phyloP scores from a whole-genome alignment of 30 jellyfish, hydroid and myxozoan genomes.

The Rhopilema esculentum region DNA sequence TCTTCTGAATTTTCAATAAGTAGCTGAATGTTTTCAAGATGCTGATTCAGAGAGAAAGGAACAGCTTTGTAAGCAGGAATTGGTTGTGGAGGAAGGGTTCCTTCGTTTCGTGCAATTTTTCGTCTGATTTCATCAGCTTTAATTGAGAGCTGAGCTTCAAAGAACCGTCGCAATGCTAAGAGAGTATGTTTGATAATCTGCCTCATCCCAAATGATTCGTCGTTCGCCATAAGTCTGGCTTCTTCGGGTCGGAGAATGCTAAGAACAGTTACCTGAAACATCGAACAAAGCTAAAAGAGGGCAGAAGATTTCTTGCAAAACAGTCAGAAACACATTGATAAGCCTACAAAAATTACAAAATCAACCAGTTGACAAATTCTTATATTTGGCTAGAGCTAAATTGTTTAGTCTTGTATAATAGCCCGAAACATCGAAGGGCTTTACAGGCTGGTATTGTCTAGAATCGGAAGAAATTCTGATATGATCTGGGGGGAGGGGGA shows the following conservation, averaged over 20 bases:
- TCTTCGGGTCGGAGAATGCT: conserved; percentile 85
- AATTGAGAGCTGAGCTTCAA: conserved; percentile 78
- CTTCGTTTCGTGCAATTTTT: conserved; percentile 58
- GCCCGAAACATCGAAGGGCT: no score
- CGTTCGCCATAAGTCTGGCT: conserved; percentile 81
- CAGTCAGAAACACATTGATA: neutral
- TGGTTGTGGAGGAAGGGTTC: conserved; percentile 77
- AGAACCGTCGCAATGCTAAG: conserved; percentile 68
- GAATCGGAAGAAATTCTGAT: no score
- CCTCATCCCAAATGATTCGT: conserved; percentile 78
- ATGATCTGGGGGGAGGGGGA: no score
- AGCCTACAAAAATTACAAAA: neutral
- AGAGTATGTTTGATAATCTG: conserved; percentile 82
- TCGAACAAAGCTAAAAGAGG: neutral
- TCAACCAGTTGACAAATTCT: no score
- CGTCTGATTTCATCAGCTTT: conserved; percentile 76
- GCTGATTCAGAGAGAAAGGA: conserved; percentile 35
- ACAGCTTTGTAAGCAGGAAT: conserved; percentile 78
- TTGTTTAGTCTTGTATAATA: no score
- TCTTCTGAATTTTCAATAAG: conserved; percentile 50
- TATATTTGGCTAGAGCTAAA: no score
- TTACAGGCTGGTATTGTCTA: no score
- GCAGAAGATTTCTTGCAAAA: neutral
- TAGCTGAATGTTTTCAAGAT: conserved; percentile 55
- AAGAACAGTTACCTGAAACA: conserved; percentile 69